Evolutionary conservation across 1,140 invertebrate genomes (phyloP), one percentile per base, ranked within the genome.

Genomic region (Druon quercuslanigerum): DNA sequence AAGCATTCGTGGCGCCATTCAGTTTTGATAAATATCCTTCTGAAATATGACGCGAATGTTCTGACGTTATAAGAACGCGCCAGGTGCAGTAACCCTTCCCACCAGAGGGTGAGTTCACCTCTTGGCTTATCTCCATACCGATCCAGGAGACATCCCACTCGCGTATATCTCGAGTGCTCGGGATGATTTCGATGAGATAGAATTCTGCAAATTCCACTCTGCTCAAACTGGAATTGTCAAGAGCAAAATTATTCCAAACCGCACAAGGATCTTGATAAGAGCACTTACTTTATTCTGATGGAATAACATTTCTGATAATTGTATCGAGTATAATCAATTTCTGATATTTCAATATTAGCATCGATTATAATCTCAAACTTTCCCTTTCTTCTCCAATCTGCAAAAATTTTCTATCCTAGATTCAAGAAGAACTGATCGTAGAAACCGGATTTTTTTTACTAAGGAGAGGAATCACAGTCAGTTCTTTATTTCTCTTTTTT

Each of bases 21-120:
- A 66, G 13, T 66, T 66, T 66, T 66, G 60, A 66, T 66, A 66
- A 66, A 66, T 66, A 66, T 66, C 60, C 60, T 66, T 66, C 60
- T 66, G 60, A 66, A 66, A 66, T 66, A 66, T 66, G 60, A 66
- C 25, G 60, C 25, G 60, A 66, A 66, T 66, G 60, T 66, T 66
- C 60, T 66, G 60, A 40, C 60, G 60, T 66, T 66, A 66, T 66
- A 66, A 66, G 60, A 66, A 66, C 60, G 60, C 60, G 60, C 60
- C 60, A 66, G 60, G 60, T 66, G 60, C 60, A 40, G 40, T 56
- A 56, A 40, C 33, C 60, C 33, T 33, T n/a, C 25, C 12, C 25
- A 20, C 11, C 3, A 40, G 25, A 16, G 60, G 25, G 60, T 66
- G 60, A 66, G 52, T 54, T 54, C 52, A 54, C 52, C 16, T 54